Percentiles rank a stretch among this genome's conserved stretches.
These are phyloP conservation scores for Drosophila erecta DNA, from an alignment of 1,140 invertebrate genomes.

Conservation along the genomic window DNA sequence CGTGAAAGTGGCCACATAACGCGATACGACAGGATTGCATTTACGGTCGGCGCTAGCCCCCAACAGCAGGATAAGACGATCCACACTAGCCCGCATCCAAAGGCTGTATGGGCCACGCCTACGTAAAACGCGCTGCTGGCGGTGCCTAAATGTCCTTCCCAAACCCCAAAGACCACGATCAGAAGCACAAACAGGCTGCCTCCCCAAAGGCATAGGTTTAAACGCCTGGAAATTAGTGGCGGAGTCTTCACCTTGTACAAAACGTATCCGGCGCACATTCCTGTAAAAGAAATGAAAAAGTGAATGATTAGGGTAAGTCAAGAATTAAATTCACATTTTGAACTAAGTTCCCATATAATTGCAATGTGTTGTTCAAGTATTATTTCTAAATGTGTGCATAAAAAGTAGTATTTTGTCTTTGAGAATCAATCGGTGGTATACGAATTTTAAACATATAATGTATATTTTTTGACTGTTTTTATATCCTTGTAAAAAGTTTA, in stretches of 20 bases:
- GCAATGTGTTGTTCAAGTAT: too few species aligned
- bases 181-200: constrained; percentile 86
- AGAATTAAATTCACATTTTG: neutral
- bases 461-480: too few species aligned
- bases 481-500: too few species aligned
- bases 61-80: constrained; percentile 92
- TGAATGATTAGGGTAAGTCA: neutral
- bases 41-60: constrained; percentile 90
- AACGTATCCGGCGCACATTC: constrained; percentile 91
- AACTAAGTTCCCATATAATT: too few species aligned
- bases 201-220: constrained; percentile 87
- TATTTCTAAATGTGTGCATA: too few species aligned
- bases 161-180: constrained; percentile 91
- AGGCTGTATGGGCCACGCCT: constrained; percentile 88
- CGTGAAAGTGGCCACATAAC: constrained; percentile 93
- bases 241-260: constrained; percentile 89
- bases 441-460: too few species aligned
- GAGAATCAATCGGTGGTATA: too few species aligned
- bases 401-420: too few species aligned
- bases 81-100: constrained; percentile 91
- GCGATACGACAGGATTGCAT: constrained; percentile 91
- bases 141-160: constrained; percentile 88
- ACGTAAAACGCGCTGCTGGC: constrained; percentile 89
- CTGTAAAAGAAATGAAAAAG: constrained; percentile 63
- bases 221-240: constrained; percentile 87